These are phyloP conservation scores for Heliothis virescens DNA, from an alignment of 1,140 invertebrate genomes.

Conservation along the genomic window DNA sequence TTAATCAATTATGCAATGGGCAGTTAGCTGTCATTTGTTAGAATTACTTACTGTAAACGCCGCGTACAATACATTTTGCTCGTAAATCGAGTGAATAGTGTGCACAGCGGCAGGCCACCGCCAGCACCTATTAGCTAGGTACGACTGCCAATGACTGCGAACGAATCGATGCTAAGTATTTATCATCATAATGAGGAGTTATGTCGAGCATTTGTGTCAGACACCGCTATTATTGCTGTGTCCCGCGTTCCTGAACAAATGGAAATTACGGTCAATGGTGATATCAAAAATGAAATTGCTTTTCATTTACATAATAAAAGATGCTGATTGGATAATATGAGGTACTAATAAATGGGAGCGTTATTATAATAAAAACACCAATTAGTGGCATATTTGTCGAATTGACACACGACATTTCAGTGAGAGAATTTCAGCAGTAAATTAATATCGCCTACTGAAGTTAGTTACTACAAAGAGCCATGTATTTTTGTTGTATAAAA, in stretches of 20 bases:
- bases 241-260: constrained; percentile 43
- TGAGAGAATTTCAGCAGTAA: too few species aligned
- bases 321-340: constrained; percentile 29
- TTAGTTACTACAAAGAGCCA: too few species aligned
- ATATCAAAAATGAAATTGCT: constrained; percentile 35
- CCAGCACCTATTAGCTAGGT: constrained; percentile 58
- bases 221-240: constrained; percentile 40
- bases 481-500: too few species aligned
- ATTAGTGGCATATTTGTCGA: neutral
- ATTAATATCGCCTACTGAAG: too few species aligned
- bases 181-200: constrained; percentile 69
- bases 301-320: constrained; percentile 43
- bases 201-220: constrained; percentile 68
- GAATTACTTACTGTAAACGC: constrained; percentile 56
- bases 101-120: constrained; percentile 56
- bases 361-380: neutral
- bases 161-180: constrained; percentile 72
- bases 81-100: constrained; percentile 70
- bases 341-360: neutral
- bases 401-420: too few species aligned
- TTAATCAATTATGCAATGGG: constrained; percentile 44
- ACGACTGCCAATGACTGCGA: constrained; percentile 65
- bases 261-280: constrained; percentile 6
- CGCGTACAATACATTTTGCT: constrained; percentile 54
- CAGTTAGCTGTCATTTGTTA: constrained; percentile 57